These are phyloP conservation scores for Plotosus lineatus DNA, from an alignment of 2,113 vertebrate genomes.

Conservation along the genomic window DNA sequence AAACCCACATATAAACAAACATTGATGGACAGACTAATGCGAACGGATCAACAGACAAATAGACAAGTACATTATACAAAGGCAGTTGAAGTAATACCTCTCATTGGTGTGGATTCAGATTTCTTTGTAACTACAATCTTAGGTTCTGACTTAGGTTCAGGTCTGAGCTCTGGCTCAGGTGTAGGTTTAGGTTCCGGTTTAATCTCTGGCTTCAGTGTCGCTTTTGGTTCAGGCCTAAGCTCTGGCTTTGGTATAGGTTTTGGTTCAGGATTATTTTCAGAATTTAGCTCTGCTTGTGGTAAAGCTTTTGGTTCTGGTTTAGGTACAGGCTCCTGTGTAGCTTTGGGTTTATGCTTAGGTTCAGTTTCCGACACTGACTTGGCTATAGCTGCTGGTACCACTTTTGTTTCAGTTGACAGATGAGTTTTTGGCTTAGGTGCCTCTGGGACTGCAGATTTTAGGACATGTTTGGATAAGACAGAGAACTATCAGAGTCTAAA, in stretches of 20 bases:
- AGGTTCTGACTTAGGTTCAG: slow-evolving; percentile 31
- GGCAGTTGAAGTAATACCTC: slow-evolving; percentile 61
- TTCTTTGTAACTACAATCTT: slow-evolving; percentile 2
- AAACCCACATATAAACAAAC: not conserved
- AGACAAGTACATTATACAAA: slow-evolving; percentile 2
- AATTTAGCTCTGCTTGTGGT: slow-evolving; percentile 37
- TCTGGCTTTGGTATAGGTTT: slow-evolving; percentile 19
- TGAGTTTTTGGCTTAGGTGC: slow-evolving; percentile 28
- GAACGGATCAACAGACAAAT: not conserved
- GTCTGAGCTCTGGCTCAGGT: slow-evolving; percentile 35
- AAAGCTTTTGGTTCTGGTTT: slow-evolving; percentile 35
- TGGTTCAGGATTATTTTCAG: slow-evolving; percentile 37
- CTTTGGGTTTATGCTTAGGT: slow-evolving; percentile 24
- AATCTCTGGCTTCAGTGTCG: slow-evolving; percentile 7
- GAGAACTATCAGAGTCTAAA: slow-evolving; percentile 52
- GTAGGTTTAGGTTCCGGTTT: slow-evolving; percentile 19
- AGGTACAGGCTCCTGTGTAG: not conserved
- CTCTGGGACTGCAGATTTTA: slow-evolving; percentile 41
- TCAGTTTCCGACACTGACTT: slow-evolving; percentile 29
- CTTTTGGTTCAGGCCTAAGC: slow-evolving; percentile 30
- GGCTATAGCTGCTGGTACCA: slow-evolving; percentile 8
- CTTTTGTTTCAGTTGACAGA: slow-evolving; percentile 28
- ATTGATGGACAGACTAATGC: not conserved
- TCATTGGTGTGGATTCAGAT: slow-evolving; percentile 40
- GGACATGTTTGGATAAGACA: slow-evolving; percentile 60